Evolutionary conservation across 2,797 vertebrate genomes (phyloP), one percentile per base, ranked within the genome.

Genomic region (Dicrostonyx torquatus): DNA sequence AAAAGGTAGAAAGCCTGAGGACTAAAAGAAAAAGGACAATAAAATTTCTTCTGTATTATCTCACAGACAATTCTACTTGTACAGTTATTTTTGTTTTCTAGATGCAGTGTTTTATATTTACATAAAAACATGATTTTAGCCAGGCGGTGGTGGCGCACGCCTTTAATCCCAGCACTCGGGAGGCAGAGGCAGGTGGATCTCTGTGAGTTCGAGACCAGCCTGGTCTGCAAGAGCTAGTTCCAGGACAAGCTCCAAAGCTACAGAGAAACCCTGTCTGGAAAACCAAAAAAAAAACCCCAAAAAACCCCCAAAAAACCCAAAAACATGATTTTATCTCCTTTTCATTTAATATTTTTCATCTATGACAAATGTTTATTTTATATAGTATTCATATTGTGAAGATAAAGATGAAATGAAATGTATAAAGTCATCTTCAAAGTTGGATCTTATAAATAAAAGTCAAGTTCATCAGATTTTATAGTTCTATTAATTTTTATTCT

Each of bases 21-120:
- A 78, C 82, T 45, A 87, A 89, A 94, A 85, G 80, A 55, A 90
- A 90, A 93, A 94, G 6, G 34, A 75, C n/a, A 82, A 26, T 64
- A 48, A 31, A 43, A 76, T 82, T 48, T 58, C 77, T 84, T 58
- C 40, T 20, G n/a, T 66, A 22, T 45, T 79, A 91, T 50, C 48
- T 89, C 34, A 45, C 26, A 34, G 43, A 85, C 22, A 89, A 73
- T 50, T 68, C 72, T 34, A 20, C 53, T 53, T 86, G 7, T 50
- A 17, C 22, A 53, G 17, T 26, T 22, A n/a, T 48, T 85, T 29
- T 5, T 50, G 34, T 37, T 53, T 85, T 22, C 62, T 66, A 84
- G n/a, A 70, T 37, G 31, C 34, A 53, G 64, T 94, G 70, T 94
- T 86, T 72, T 40, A 55, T 55, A 86, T 14, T 53, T 7, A 72